Percentiles rank a stretch among this genome's conserved stretches.
phyloP scores from a whole-genome alignment of 2,888 invertebrate species.

The Noctuana brunneofusca region DNA sequence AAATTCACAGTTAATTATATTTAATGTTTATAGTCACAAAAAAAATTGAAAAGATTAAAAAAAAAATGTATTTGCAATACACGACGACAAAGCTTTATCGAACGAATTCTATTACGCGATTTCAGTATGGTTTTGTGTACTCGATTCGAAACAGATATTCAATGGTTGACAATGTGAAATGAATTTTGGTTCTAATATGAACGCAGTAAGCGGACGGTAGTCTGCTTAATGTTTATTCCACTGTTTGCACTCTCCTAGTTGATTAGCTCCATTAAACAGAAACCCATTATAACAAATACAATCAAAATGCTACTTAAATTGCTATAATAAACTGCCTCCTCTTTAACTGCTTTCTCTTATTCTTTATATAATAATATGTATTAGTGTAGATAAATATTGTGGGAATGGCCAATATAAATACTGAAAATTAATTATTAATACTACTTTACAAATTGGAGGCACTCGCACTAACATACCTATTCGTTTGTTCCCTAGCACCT shows the following conservation, averaged over 20 bases:
- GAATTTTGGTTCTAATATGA: slow-evolving; percentile 38
- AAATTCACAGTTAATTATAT: too few species aligned
- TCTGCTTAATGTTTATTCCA: slow-evolving; percentile 16
- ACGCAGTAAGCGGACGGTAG: slow-evolving; percentile 2
- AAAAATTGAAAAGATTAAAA: too few species aligned
- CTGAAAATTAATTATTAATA: too few species aligned
- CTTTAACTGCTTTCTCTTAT: too few species aligned
- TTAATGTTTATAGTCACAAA: too few species aligned
- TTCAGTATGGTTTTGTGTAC: slow-evolving; percentile 63
- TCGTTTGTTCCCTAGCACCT: too few species aligned
- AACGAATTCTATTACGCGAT: slow-evolving; percentile 48
- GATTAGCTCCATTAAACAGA: neutral
- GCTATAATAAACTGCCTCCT: too few species aligned
- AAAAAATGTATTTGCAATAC: neutral
- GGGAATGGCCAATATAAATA: too few species aligned
- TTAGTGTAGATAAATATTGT: too few species aligned
- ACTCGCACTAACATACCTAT: too few species aligned
- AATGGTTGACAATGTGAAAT: slow-evolving; percentile 62
- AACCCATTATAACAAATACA: neutral
- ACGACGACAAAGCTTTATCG: neutral
- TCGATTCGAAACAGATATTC: slow-evolving; percentile 57
- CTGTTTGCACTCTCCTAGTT: slow-evolving; percentile 1
- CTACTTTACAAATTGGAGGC: neutral
- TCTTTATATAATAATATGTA: too few species aligned
- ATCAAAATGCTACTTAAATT: neutral